Conservation (phyloP, 2,888 invertebrate species). For the Girardia tigrina region DNA sequence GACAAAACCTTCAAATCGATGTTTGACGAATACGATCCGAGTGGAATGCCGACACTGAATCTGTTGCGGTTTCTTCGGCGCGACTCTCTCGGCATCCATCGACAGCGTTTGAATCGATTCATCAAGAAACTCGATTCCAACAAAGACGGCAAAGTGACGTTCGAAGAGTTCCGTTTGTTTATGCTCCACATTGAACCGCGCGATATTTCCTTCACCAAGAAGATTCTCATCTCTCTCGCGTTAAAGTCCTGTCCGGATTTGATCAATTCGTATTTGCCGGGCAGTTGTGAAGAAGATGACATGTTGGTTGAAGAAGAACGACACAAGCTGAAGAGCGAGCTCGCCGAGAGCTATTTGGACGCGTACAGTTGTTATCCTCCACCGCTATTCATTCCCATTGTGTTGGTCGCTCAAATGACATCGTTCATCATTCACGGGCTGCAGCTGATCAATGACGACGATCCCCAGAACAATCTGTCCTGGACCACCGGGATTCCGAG, state of each 20-base stretch:
- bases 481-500: conserved; percentile 35
- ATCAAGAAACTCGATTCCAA: conserved; percentile 33
- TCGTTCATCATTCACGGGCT: conserved; percentile 54
- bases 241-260: conserved; percentile 25
- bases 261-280: background rate
- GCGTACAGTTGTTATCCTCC: conserved; percentile 78
- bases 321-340: conserved; percentile 32
- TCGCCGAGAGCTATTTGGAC: conserved; percentile 61
- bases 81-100: conserved; percentile 27
- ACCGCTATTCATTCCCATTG: conserved; percentile 76
- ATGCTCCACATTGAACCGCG: conserved; percentile 27
- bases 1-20: conserved; percentile 32
- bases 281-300: conserved; percentile 26
- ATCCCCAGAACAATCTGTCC: background rate
- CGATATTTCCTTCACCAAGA: conserved; percentile 13
- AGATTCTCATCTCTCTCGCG: conserved; percentile 18
- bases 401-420: conserved; percentile 61
- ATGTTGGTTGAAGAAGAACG: conserved; percentile 28
- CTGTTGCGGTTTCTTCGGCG: conserved; percentile 33
- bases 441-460: conserved; percentile 40
- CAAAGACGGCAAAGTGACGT: conserved; percentile 34
- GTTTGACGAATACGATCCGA: conserved; percentile 36
- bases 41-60: conserved; percentile 32
- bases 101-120: conserved; percentile 32
- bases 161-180: conserved; percentile 29